Evolutionary conservation across 1,140 invertebrate genomes (phyloP), one percentile per base, ranked within the genome.

Genomic region (Vollenhovia emeryi): DNA sequence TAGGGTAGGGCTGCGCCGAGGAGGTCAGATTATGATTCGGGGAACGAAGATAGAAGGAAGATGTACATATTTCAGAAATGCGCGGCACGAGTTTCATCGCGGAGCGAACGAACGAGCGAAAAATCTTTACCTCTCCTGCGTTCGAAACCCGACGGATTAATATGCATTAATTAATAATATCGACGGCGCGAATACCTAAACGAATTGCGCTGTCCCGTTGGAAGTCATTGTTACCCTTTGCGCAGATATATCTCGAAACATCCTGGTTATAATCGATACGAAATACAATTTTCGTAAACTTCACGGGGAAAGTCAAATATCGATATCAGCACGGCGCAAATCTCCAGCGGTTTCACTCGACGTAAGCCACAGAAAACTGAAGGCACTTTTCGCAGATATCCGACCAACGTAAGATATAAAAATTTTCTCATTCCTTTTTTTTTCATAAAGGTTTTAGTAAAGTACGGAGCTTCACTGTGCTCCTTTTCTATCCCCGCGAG

Each of bases 1-100:
- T 88, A 89, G 86, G 87, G 87, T 91, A 82, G 80, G 40, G 80
- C 73, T 74, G 62, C 27, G 13, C 43, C 21, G 40, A 60, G n/a
- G 40, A 76, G 59, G 43, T 76, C 66, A 59, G 52, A 82, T 73
- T 84, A 76, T 76, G 24, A 76, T 62, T 13, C 30, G 52, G 8
- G 30, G 7, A 6, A 45, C 27, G 33, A 18, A 36, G 59, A 24
- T 24, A 75, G 15, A 36, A 24, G n/a, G 2, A 2, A 43, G 24
- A 48, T 18, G 11, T 15, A n/a, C n/a, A 13, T 69, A 68, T 69
- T 18, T 43, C 33, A n/a, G 6, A 83, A 74, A 59, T 48, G n/a
- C n/a, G 18, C 8, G 43, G 59, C 30, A 48, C 30, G 30, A 52
- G 21, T 60, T 60, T 76, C 13, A 43, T 5, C 50, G 8, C n/a